Conservation (phyloP, 2,797 vertebrate species). For the Morelia viridis region DNA sequence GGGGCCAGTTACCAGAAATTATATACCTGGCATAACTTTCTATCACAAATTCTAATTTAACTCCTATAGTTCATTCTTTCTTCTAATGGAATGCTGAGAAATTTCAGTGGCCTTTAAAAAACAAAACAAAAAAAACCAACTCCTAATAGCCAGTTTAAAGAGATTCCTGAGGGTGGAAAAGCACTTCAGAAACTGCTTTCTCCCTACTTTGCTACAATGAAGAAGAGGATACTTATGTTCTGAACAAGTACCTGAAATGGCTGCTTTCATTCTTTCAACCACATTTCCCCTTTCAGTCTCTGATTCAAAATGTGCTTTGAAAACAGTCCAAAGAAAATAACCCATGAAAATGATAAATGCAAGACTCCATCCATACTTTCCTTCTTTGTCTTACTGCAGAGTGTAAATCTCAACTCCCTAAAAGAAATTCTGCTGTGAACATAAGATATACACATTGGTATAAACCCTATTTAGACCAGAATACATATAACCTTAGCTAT, state of each 20-base stretch:
- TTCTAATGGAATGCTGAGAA: neutral
- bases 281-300: conserved; percentile 13
- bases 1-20: neutral
- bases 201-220: neutral
- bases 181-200: conserved; percentile 18
- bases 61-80: neutral
- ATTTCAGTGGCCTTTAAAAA: neutral
- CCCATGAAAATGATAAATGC: neutral
- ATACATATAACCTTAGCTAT: neutral
- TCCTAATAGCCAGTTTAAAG: neutral
- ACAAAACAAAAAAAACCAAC: neutral
- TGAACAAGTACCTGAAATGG: conserved; percentile 15
- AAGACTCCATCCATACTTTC: neutral
- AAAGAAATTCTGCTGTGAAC: conserved; percentile 12
- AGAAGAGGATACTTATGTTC: neutral
- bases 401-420: conserved; percentile 6
- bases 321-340: conserved; percentile 26
- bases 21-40: neutral
- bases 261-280: neutral
- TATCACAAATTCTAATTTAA: neutral
- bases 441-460: neutral
- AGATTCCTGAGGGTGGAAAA: conserved; percentile 1
- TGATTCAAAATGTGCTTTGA: conserved; percentile 18
- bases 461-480: neutral
- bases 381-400: neutral